Conservation (phyloP, 2,888 invertebrate genomes). For the Tromatobia lineatoria region DNA sequence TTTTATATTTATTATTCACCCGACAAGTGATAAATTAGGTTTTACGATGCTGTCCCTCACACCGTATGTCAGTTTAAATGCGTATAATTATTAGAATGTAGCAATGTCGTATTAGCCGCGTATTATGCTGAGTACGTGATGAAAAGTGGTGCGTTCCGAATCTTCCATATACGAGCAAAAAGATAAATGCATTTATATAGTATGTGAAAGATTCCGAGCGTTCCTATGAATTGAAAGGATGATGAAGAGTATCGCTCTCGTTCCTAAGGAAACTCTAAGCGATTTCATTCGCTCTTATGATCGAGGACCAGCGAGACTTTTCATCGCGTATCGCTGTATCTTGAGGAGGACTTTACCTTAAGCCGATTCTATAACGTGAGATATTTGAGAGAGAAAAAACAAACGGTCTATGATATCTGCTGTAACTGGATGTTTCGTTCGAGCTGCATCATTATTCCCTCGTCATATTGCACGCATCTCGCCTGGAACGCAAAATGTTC, state of each 20-base stretch:
- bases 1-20: slow-evolving; percentile 70
- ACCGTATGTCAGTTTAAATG: slow-evolving; percentile 61
- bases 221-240: not conserved
- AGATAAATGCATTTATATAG: not conserved
- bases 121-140: slow-evolving; percentile 59
- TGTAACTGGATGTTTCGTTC: slow-evolving; percentile 33
- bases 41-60: slow-evolving; percentile 70
- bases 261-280: not conserved
- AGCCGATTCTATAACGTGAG: not conserved
- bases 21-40: slow-evolving; percentile 78
- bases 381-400: not conserved
- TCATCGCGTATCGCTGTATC: not conserved
- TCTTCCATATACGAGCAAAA: not conserved
- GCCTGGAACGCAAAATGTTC: slow-evolving; percentile 30
- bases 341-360: not conserved
- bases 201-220: not conserved
- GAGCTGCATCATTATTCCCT: slow-evolving; percentile 40
- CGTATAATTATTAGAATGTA: slow-evolving; percentile 67
- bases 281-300: not conserved
- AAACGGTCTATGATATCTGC: slow-evolving; percentile 22
- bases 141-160: slow-evolving; percentile 25
- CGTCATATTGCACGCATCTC: slow-evolving; percentile 54
- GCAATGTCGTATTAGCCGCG: slow-evolving; percentile 65
- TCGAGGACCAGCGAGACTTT: not conserved
- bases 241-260: not conserved